Conservation (phyloP, 2,797 vertebrate genomes). For the Alosa sapidissima region DNA sequence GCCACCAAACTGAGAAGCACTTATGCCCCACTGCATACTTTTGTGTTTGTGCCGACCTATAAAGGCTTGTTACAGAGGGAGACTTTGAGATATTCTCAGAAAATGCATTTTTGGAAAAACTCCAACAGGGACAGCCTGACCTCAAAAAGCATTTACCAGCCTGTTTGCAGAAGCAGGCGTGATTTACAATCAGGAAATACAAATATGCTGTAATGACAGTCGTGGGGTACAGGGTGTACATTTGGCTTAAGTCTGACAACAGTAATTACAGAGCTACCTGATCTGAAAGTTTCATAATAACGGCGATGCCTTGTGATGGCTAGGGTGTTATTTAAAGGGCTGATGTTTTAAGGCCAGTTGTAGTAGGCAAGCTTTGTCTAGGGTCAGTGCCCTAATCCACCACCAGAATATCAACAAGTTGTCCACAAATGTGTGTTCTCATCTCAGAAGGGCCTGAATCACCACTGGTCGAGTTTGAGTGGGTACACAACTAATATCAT, state of each 20-base stretch:
- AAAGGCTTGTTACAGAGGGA: neutral
- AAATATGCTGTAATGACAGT: constrained; percentile 2
- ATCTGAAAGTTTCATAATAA: neutral
- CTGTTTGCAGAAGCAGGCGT: neutral
- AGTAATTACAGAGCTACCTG: neutral
- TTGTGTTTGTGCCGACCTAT: neutral
- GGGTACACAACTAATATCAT: neutral
- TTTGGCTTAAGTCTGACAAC: neutral
- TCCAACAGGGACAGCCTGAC: neutral
- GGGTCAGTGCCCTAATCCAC: neutral
- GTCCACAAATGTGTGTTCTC: neutral
- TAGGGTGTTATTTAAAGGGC: neutral
- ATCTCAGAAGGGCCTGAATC: neutral
- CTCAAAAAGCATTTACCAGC: neutral
- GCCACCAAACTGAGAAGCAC: neutral
- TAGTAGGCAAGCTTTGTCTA: neutral
- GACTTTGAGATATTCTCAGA: neutral
- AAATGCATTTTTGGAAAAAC: neutral
- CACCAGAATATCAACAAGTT: neutral
- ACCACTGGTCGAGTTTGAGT: neutral
- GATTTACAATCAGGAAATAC: neutral
- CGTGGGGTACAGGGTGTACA: neutral
- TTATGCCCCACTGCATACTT: neutral
- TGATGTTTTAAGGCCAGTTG: neutral
- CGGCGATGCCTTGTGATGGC: neutral